Conservation (phyloP, 2,888 invertebrate species). For the Pedicia rivosa region DNA sequence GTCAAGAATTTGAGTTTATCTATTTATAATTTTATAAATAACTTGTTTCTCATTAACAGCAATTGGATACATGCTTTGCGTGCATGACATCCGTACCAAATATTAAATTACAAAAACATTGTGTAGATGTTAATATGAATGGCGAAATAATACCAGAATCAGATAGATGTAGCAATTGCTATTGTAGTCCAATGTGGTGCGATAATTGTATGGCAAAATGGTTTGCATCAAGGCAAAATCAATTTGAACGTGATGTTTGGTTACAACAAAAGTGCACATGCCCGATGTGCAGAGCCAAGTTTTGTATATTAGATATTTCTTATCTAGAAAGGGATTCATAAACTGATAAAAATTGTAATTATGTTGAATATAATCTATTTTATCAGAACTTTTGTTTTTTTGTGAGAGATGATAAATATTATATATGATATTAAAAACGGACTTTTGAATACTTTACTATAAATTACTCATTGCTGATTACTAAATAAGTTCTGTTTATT, state of each 20-base stretch:
- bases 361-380: too few relatives aligned
- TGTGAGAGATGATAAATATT: too few relatives aligned
- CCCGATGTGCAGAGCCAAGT: constrained; percentile 70
- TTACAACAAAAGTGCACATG: constrained; percentile 69
- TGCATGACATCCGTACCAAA: constrained; percentile 70
- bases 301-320: constrained; percentile 75
- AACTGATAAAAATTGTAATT: too few relatives aligned
- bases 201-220: constrained; percentile 67
- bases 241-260: constrained; percentile 56
- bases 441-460: too few relatives aligned
- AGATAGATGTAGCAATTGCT: constrained; percentile 36
- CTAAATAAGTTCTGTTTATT: too few relatives aligned
- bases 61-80: constrained; percentile 70
- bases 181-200: constrained; percentile 84
- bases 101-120: constrained; percentile 60
- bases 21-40: constrained; percentile 9
- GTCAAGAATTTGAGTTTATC: too few relatives aligned
- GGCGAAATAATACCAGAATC: constrained; percentile 24
- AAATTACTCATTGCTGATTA: too few relatives aligned
- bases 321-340: too few relatives aligned
- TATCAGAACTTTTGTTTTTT: too few relatives aligned
- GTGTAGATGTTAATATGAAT: constrained; percentile 35
- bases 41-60: constrained; percentile 38
- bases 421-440: too few relatives aligned
- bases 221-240: constrained; percentile 73